Evolutionary conservation across 2,113 vertebrate species (phyloP).

Genomic region (Forbesichthys papilliferus): DNA sequence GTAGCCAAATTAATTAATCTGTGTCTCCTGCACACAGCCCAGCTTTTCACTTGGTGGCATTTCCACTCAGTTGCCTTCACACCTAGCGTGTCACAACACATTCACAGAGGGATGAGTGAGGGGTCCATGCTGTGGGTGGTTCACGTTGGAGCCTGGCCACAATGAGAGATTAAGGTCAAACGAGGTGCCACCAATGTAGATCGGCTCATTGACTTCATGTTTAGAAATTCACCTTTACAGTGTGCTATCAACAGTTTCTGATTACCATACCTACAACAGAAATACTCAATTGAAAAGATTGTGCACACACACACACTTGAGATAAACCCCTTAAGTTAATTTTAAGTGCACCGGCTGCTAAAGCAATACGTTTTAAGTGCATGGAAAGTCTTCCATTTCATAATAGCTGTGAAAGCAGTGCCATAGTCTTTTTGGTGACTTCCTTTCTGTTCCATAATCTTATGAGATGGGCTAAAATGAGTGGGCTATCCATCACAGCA

Average conservation of each 20-base stretch:
- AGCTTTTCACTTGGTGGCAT: background rate
- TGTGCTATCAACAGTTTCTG: background rate
- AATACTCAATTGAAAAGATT: background rate
- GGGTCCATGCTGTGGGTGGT: background rate
- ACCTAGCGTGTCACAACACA: background rate
- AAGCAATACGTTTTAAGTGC: slow-evolving; percentile 26
- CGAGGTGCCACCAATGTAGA: background rate
- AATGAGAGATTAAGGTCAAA: slow-evolving; percentile 19
- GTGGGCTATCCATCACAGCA: slow-evolving; percentile 72
- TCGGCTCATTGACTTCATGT: background rate
- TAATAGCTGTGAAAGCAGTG: slow-evolving; percentile 29
- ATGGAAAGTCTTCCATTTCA: slow-evolving; percentile 37
- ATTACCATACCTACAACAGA: background rate
- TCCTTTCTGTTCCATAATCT: slow-evolving; percentile 59
- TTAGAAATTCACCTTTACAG: background rate
- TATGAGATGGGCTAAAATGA: slow-evolving; percentile 69
- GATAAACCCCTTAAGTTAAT: slow-evolving; percentile 5
- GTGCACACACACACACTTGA: background rate
- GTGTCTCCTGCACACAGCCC: background rate
- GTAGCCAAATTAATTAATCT: no score
- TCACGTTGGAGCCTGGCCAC: background rate
- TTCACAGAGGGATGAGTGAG: background rate
- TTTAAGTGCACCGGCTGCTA: background rate
- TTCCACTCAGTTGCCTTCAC: slow-evolving; percentile 6
- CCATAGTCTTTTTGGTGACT: slow-evolving; percentile 43